Conservation (phyloP, 64 coral and sea anemone genomes). For the Stichodactyla helianthus region DNA sequence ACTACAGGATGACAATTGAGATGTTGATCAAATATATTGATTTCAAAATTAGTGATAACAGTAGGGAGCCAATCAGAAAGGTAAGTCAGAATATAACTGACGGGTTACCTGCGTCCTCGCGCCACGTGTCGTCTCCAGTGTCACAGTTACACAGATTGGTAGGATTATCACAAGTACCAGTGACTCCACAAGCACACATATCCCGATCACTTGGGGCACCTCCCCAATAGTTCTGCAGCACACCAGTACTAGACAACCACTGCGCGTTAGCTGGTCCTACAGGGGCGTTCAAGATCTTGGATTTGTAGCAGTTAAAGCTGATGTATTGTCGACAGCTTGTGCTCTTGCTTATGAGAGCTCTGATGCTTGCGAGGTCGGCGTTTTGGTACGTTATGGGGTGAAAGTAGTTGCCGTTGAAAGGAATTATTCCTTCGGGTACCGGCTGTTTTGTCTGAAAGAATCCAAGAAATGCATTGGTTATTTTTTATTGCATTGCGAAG, state of each 20-base stretch:
- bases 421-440: slow-evolving; percentile 10
- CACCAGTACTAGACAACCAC: slow-evolving; percentile 59
- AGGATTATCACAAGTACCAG: slow-evolving; percentile 51
- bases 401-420: slow-evolving; percentile 20
- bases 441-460: neutral
- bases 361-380: slow-evolving; percentile 57
- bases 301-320: slow-evolving; percentile 67
- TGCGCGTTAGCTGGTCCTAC: slow-evolving; percentile 58
- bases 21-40: too few species aligned
- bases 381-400: slow-evolving; percentile 50
- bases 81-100: neutral
- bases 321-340: slow-evolving; percentile 69
- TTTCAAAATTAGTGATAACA: too few species aligned
- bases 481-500: neutral
- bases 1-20: too few species aligned
- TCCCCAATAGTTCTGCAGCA: slow-evolving; percentile 63
- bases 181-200: slow-evolving; percentile 71
- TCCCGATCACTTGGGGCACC: slow-evolving; percentile 45
- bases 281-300: slow-evolving; percentile 63
- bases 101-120: slow-evolving; percentile 60
- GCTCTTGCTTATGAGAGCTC: slow-evolving; percentile 53
- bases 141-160: slow-evolving; percentile 83
- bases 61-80: too few species aligned
- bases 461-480: neutral
- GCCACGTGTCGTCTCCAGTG: slow-evolving; percentile 50